phyloP scores from a whole-genome alignment of 2,797 vertebrate species.

The Poeciliopsis presidionis region DNA sequence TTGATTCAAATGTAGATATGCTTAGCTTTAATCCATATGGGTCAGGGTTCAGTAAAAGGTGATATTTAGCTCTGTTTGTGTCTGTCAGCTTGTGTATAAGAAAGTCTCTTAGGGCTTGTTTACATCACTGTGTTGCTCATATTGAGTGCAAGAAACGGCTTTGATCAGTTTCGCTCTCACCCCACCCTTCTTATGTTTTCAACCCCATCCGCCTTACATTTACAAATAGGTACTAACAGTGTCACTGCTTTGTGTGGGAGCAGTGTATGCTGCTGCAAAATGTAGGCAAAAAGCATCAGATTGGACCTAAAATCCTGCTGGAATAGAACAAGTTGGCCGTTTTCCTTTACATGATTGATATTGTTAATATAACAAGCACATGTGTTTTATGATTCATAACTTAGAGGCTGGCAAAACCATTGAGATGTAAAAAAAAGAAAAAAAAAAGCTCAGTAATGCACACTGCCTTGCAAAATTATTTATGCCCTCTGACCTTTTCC shows the following conservation, averaged over 20 bases:
- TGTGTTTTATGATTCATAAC: background rate
- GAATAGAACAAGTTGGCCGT: background rate
- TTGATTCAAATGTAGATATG: conserved; percentile 59
- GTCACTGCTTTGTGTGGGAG: conserved; percentile 28
- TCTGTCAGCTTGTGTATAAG: conserved; percentile 19
- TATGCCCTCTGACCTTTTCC: background rate
- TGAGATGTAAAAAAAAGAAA: background rate
- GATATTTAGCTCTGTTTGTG: conserved; percentile 34
- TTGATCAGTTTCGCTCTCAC: conserved; percentile 57
- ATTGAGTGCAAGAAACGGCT: conserved; percentile 58
- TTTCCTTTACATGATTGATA: background rate
- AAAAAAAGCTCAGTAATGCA: background rate
- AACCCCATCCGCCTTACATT: conserved; percentile 30
- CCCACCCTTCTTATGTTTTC: conserved; percentile 43
- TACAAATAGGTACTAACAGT: conserved; percentile 32
- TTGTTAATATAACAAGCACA: background rate
- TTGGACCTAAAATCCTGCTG: conserved; percentile 20
- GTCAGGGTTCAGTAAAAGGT: conserved; percentile 43
- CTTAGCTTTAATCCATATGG: conserved; percentile 53
- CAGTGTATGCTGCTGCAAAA: conserved; percentile 17
- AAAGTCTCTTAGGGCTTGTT: conserved; percentile 52
- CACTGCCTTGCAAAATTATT: background rate
- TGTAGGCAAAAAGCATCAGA: conserved; percentile 36
- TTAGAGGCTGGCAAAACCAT: background rate
- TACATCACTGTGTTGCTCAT: conserved; percentile 61